Evolutionary conservation across 2,888 invertebrate genomes (phyloP), one percentile per base, ranked within the genome.

Genomic region (Drosophila kanekoi): DNA sequence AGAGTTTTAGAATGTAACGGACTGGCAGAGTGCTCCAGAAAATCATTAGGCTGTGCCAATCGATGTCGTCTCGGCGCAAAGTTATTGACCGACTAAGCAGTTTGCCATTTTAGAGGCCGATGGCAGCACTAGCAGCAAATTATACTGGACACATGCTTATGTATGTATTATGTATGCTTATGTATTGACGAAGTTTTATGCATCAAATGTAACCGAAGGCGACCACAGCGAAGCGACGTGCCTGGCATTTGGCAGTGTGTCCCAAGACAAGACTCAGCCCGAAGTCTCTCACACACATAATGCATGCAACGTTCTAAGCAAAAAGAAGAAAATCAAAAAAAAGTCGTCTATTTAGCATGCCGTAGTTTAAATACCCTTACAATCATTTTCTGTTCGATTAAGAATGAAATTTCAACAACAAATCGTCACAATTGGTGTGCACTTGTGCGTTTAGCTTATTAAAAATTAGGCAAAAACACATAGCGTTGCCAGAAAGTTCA

Each of bases 191-290:
- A 76, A 75, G 87, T 56, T 79, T 80, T 85, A 77, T 85, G 87
- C 87, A 87, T 79, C 81, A 80, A 87, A 82, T 86, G 79, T 83
- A 86, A 81, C 83, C 86, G 73, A 77, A 75, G 85, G 87, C 87
- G 70, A 77, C 72, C 62, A 44, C 62, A 66, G 49, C 60, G 51
- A 35, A 66, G 54, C 67, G 67, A 87, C 81, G 88, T 89, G 89
- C 78, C 37, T 75, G 61, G 87, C 83, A 85, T 88, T 85, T 75
- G 70, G 61, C 64, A 77, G 71, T 67, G 63, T 58, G 49, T 66
- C 48, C 61, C 65, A 79, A 86, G 81, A 65, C 69, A 61, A 71
- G 67, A 52, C 59, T 48, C 49, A 37, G 71, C 60, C 71, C 49
- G 53, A 57, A 59, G 64, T 62, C 11, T 23, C 76, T 61, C 56